These are phyloP conservation scores for Poeciliopsis paucimaculata DNA, from an alignment of 2,797 vertebrate genomes.

Conservation along the genomic window DNA sequence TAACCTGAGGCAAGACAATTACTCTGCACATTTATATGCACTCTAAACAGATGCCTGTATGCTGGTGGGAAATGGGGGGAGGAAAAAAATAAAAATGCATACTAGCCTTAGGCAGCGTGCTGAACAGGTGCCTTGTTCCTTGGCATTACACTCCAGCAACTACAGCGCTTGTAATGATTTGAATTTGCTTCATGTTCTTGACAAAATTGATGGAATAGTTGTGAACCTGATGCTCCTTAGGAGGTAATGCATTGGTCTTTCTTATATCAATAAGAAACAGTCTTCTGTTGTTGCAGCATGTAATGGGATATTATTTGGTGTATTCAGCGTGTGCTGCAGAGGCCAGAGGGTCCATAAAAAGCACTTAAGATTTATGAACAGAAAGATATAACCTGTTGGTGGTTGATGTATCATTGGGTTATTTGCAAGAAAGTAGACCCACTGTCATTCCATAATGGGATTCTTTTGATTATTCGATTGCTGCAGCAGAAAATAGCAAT, in stretches of 20 bases:
- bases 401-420: neutral
- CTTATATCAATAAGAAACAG: slow-evolving; percentile 40
- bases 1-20: slow-evolving; percentile 55
- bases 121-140: slow-evolving; percentile 56
- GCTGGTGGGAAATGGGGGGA: slow-evolving; percentile 16
- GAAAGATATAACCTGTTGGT: neutral
- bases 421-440: slow-evolving; percentile 8
- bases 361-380: slow-evolving; percentile 15
- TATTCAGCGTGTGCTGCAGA: neutral
- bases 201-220: slow-evolving; percentile 35
- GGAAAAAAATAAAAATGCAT: slow-evolving; percentile 42
- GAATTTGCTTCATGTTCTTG: slow-evolving; percentile 20
- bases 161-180: slow-evolving; percentile 31
- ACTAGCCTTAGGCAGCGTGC: slow-evolving; percentile 51
- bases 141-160: slow-evolving; percentile 46
- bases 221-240: slow-evolving; percentile 30
- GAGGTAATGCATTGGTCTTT: slow-evolving; percentile 27
- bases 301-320: slow-evolving; percentile 33
- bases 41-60: slow-evolving; percentile 55
- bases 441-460: neutral
- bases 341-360: neutral
- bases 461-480: neutral
- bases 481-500: neutral
- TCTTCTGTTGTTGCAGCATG: slow-evolving; percentile 11
- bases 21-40: slow-evolving; percentile 57